Base-by-base conservation (phyloP, 2,797 vertebrate species). In the Chanos chanos region DNA sequence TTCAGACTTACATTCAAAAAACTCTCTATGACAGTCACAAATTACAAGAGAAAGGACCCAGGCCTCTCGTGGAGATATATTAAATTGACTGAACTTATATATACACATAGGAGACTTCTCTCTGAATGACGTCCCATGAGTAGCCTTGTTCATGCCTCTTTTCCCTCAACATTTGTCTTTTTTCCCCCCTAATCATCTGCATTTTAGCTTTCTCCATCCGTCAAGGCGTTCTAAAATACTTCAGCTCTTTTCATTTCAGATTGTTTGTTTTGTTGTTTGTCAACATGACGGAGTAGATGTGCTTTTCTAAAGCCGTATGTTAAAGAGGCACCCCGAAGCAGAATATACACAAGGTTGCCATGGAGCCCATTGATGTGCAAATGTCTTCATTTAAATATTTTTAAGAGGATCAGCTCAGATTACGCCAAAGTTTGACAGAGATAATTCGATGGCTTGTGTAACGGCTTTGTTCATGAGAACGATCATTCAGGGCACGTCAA, bases 331-430 rank as follows among this genome's bases (percentile, higher is more conserved):
- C 86, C 83, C 84, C 70, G 12, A 84, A 88, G 83, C 86, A 87
- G 85, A 89, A 90, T 87, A 87, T 88, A 88, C 86, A 87, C 86
- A 84, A 75, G 12, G 88, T 90, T 87, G 83, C 89, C 84, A 85
- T 88, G 87, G 87, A 53, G 67, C 73, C 87, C 78, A 91, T 91
- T 91, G 85, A 88, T 90, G 86, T 91, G 89, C 87, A 84, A 91
- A 90, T 91, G 81, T 61, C 65, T 86, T 86, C 84, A 91, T 91
- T 91, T 90, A 87, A 89, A 90, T 90, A 89, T 89, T 89, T 89
- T 89, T 90, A 90, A 89, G 87, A 89, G 89, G 89, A 91, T 90
- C 87, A 89, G 83, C 86, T 87, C 88, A 90, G 89, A 91, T 91
- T 91, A 90, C 87, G 87, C 87, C 85, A 89, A 90, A 89, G 84